phyloP scores from a whole-genome alignment of 2,888 invertebrate species.

The Caenorhabditis auriculariae region DNA sequence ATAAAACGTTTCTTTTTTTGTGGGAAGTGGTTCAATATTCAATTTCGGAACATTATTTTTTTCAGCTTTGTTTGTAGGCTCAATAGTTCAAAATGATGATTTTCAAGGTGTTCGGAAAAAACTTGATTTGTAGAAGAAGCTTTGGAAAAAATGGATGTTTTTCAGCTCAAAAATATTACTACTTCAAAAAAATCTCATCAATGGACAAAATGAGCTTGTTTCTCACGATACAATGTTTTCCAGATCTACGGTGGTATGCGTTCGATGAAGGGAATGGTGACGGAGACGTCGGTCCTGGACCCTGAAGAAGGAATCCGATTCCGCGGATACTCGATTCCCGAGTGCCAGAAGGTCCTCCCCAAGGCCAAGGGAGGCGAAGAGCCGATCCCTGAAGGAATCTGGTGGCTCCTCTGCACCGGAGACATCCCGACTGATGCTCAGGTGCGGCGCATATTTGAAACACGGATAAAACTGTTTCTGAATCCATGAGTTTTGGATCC shows the following conservation, averaged over 20 bases:
- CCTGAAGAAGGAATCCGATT: constrained; percentile 93
- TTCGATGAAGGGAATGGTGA: constrained; percentile 89
- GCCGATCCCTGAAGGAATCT: constrained; percentile 89
- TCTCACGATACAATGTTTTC: constrained; percentile 4
- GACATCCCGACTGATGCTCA: constrained; percentile 82
- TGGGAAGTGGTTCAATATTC: too few species aligned
- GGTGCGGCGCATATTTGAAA: constrained; percentile 30
- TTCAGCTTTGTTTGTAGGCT: too few species aligned
- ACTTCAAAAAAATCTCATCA: too few species aligned
- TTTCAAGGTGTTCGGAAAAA: too few species aligned
- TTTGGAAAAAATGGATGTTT: too few species aligned
- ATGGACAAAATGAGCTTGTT: neutral
- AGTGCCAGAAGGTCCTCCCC: constrained; percentile 84
- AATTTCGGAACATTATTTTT: too few species aligned
- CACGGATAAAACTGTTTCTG: neutral
- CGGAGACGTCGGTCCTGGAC: constrained; percentile 91
- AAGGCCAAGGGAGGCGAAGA: constrained; percentile 79
- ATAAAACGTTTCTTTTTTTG: too few species aligned
- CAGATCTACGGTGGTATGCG: constrained; percentile 87
- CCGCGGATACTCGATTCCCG: constrained; percentile 88
- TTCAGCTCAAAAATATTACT: too few species aligned
- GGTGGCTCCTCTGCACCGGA: constrained; percentile 87
- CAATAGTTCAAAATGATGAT: too few species aligned
- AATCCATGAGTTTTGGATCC: neutral
- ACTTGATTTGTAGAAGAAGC: too few species aligned